Base-by-base conservation (phyloP, 2,113 vertebrate species). In the Poeciliopsis occidentalis region DNA sequence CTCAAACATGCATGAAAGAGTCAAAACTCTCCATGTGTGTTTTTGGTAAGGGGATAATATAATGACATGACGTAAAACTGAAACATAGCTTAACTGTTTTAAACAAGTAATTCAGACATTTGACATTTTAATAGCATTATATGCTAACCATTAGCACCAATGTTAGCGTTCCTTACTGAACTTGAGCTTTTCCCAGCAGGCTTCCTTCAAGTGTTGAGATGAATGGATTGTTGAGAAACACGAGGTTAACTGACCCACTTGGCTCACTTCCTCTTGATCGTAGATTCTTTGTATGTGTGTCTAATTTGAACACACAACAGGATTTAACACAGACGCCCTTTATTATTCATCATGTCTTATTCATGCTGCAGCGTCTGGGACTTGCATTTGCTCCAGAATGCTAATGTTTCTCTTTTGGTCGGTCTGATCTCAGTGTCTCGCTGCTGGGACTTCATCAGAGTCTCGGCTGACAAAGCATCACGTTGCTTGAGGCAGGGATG, bases 241-340 rank as follows among this genome's bases (percentile, higher is more conserved):
- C 10, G n/a, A 15, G 73, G 19, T 61, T 80, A 67, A 44, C 73
- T 87, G 85, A 85, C 90, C 86, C 81, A 88, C 78, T 90, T 90
- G 82, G 65, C 79, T 67, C 19, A 10, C 54, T 78, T 84, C 69
- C 37, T 32, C 71, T 69, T 29, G 60, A 74, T 82, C 80, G 74
- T 75, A 24, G 57, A 30, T 39, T 72, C 51, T 4, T 0, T 24
- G 54, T 69, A 27, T 78, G 71, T 60, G 71, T 8, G 37, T 86
- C 82, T 87, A 79, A 87, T 89, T 88, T 85, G 15, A 47, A 47
- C 17, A 47, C 44, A 17, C 5, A 19, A 47, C 44, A 17, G 80
- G 86, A 81, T 90, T 86, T 85, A 68, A 69, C 82, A 76, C 62
- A 80, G 75, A 65, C 68, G 4, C 30, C 67, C 57, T 86, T 12